Percentiles rank a stretch among this genome's conserved stretches.
These are phyloP conservation scores for Odontomachus brunneus DNA, from an alignment of 1,140 invertebrate genomes.

Conservation along the genomic window DNA sequence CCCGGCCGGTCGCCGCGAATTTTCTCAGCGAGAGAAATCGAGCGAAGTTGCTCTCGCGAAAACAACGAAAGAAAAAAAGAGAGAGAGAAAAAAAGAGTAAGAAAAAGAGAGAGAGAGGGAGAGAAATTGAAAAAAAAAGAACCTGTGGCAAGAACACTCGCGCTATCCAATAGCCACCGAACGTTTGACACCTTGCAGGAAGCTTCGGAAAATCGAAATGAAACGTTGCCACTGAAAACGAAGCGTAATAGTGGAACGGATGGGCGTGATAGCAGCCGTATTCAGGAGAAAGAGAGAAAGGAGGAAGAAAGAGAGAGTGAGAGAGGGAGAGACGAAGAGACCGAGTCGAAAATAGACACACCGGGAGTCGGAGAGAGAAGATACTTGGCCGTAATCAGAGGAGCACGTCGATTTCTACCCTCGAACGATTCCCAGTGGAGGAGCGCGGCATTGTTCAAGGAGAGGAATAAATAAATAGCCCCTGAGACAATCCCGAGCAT, in stretches of 20 bases:
- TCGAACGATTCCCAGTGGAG: slow-evolving; percentile 67
- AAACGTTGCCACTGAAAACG: slow-evolving; percentile 59
- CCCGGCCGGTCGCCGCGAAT: slow-evolving; percentile 21
- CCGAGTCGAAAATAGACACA: slow-evolving; percentile 17
- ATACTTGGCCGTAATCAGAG: slow-evolving; percentile 69
- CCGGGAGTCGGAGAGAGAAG: slow-evolving; percentile 9
- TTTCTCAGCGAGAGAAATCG: slow-evolving; percentile 40
- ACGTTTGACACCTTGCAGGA: slow-evolving; percentile 62
- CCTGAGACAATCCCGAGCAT: slow-evolving; percentile 61
- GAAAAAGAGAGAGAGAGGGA: neutral
- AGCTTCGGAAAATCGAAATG: slow-evolving; percentile 69
- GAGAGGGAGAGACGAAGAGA: neutral
- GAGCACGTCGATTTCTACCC: slow-evolving; percentile 68
- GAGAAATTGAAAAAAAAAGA: neutral
- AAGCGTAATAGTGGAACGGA: slow-evolving; percentile 29
- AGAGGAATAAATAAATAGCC: slow-evolving; percentile 71
- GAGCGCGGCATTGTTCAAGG: slow-evolving; percentile 66
- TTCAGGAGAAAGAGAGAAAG: neutral
- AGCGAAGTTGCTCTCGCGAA: slow-evolving; percentile 11
- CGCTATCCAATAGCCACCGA: slow-evolving; percentile 59
- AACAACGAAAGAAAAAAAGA: neutral
- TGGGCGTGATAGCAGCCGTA: slow-evolving; percentile 26
- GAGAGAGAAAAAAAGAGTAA: neutral
- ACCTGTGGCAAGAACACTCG: slow-evolving; percentile 12
- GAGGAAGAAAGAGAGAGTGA: neutral